Evolutionary conservation across 35 echinoderm and acorn worm genomes (phyloP), one percentile per base, ranked within the genome.

Genomic region (Apostichopus californicus): DNA sequence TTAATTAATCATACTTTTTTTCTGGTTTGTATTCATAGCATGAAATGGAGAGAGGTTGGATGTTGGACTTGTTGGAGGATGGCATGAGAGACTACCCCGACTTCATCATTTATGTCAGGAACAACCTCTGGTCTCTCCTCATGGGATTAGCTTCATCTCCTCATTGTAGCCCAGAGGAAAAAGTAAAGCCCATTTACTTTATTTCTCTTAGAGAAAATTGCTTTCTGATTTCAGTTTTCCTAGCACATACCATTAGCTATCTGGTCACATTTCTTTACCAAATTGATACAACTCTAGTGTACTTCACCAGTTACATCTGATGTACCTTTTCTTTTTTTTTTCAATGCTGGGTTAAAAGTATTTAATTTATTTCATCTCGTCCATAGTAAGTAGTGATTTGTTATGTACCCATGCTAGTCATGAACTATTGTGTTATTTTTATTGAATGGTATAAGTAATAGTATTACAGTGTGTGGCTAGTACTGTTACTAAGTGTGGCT

Each of bases 101-200:
- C 83, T 96, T 96, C 83, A 84, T 73, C 60, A 78, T 98, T 22
- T 96, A 94, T 78, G 81, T 90, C 20, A 96, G 94, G 83, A 90
- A 77, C 55, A 64, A 90, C 24, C 78, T 98, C 26, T 98, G 96
- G 78, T 94, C 94, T 24, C 92, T 89, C 12, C 83, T 98, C 1
- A 17, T 98, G 73, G 91, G 92, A 55, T 94, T 96, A 88, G 81
- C 89, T 54, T 79, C 75, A n/a, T 94, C 95, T 25, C 88, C 88
- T 4, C 73, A 77, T 21, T 90, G 88, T 56, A 78, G 73, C 13
- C 1, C 11, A 73, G 14, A 78, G 12, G 15, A 14, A 53, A 26
- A 78, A 68, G 88, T 90, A 46, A 78, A 70, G 14, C 0, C 34
- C 34, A 46, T 46, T 46, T 46, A 46, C n/a, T 4, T 55, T n/a